A percentile compares a stretch with the other conserved stretches of the same genome.
Conservation (phyloP, 1,140 invertebrate species). For the Acyrthosiphon pisum region DNA sequence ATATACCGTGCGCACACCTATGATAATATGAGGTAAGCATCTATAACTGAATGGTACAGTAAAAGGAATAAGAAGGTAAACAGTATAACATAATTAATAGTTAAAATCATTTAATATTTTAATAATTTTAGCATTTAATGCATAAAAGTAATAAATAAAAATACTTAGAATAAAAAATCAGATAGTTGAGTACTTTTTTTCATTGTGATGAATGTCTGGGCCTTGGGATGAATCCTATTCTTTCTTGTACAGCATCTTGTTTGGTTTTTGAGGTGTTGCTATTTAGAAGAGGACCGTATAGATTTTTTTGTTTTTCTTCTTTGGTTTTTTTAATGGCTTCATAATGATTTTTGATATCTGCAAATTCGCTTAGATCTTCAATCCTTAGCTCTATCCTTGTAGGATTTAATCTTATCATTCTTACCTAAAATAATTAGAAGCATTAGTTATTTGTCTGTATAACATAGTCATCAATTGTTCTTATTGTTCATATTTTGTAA, state of each 20-base stretch:
- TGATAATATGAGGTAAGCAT: no score
- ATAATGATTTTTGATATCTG: slow-evolving; percentile 39
- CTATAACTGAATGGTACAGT: background rate
- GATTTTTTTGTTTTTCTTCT: slow-evolving; percentile 52
- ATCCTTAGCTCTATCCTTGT: slow-evolving; percentile 44
- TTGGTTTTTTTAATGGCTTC: slow-evolving; percentile 34
- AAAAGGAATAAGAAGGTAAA: background rate
- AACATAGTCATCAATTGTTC: no score
- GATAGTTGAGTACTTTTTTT: background rate
- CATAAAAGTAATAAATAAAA: background rate
- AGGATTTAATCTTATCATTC: slow-evolving; percentile 52
- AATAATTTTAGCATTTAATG: background rate
- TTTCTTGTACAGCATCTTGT: slow-evolving; percentile 46
- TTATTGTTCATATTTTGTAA: no score
- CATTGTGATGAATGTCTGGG: slow-evolving; percentile 45
- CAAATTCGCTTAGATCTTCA: slow-evolving; percentile 42
- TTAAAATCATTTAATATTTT: background rate
- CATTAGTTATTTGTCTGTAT: slow-evolving; percentile 11
- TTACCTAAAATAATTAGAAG: slow-evolving; percentile 20
- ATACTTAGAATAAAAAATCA: background rate
- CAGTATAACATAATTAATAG: background rate
- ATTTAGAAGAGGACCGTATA: background rate
- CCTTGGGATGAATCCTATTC: slow-evolving; percentile 49
- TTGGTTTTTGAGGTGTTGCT: background rate
- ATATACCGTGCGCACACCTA: no score